Evolutionary conservation across 2,888 invertebrate genomes (phyloP), one percentile per base, ranked within the genome.

Genomic region (Chaetogeoica ovagalla): DNA sequence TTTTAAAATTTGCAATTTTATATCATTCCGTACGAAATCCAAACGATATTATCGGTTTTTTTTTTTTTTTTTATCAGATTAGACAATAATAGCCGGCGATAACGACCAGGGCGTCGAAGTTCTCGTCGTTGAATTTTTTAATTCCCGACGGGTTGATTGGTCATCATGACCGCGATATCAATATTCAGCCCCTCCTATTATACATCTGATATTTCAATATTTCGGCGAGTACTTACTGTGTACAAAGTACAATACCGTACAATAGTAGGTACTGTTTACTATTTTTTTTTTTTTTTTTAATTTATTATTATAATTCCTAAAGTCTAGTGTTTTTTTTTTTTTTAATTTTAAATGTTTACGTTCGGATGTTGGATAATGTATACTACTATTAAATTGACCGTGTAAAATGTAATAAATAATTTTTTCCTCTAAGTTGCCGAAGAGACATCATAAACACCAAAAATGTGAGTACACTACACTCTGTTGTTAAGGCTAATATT

Each of bases 361-460:
- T 17, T 55, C 55, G 17, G 19, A 17, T 55, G 6, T 4, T 48
- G 63, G 6, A 6, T 55, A 9, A 63, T 23, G 37, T n/a, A n/a
- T n/a, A n/a, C n/a, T 37, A 8, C 30, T 59, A 17, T 39, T 65
- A 17, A 55, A 19, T 52, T 37, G 30, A 73, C 30, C 8, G 65
- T 74, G 63, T 74, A 39, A 74, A 48, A 4, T 48, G 19, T 39
- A 17, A 52, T 52, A 48, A 11, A 21, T 4, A 13, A 4, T 57
- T 66, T 43, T 72, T 39, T n/a, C 39, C 15, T 21, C 13, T n/a
- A 15, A 57, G 43, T 75, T 66, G 30, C 57, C 66, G 66, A 30
- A 30, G 13, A 57, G 57, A 75, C 57, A n/a, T 75, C 43, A 59
- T 75, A 57, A 59, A 75, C 66, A 66, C 75, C 75, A 75, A 75